Base-by-base conservation (phyloP, 2,888 invertebrate genomes). In the Phymatocera aterrima region DNA sequence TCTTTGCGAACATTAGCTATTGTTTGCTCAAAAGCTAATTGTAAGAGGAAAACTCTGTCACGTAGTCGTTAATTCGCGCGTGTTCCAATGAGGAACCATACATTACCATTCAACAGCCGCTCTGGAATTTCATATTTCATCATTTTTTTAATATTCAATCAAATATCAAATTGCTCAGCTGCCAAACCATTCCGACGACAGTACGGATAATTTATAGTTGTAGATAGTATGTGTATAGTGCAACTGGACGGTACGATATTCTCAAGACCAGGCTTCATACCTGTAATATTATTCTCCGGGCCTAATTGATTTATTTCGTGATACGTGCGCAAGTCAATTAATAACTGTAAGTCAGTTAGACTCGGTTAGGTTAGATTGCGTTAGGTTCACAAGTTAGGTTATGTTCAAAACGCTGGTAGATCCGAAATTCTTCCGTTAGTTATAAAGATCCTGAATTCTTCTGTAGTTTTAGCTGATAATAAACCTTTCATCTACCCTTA, bases 291-390 rank as follows among this genome's bases (percentile, higher is more conserved):
- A 37, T 64, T 64, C 3, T 64, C 21, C 34, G 10, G 12, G 18
- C 6, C 8, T 37, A 37, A 64, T 64, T 64, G 61, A 64, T 64
- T 37, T 37, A 64, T 37, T 37, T 37, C 37, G 34, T 64, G 10
- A 64, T 37, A 64, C 37, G 37, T 64, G 61, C 61, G 61, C 61
- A 64, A 64, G 61, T 64, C 61, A 64, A 37, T 34, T 43, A 18
- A 6, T 64, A 64, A 64, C 34, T 18, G 34, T 64, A 21, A 37
- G 61, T 64, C 28, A 28, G 57, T 57, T 57, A 57, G 18, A 18
- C 18, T 54, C 10, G 10, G 54, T 24, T 24, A 24, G 24, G 15
- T 57, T 28, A 28, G 15, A 15, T 28, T 10, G 21, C 18, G 6
- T 54, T 21, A 2, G 54, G 21, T 24, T 54, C n/a, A n/a, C n/a